Base-by-base conservation (phyloP, 2,888 invertebrate species). In the Philopedon plagiatum region DNA sequence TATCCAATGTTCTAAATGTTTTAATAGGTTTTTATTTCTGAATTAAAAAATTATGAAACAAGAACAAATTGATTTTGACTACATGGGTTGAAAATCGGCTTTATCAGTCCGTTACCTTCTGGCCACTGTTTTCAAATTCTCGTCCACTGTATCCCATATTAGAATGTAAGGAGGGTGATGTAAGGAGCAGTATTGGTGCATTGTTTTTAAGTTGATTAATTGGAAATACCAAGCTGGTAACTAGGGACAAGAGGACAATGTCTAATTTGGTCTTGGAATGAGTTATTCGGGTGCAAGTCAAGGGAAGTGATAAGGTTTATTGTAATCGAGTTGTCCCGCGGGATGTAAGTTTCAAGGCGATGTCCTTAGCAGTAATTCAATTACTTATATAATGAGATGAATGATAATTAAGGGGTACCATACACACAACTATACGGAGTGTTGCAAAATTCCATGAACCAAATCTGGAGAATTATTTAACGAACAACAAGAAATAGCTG, bases 261-360 rank as follows among this genome's bases (percentile, higher is more conserved):
- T 71, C 61, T 71, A 71, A 71, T 71, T 66, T 66, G 71, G 61
- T 66, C 71, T 39, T 44, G 61, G 32, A 71, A 61, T 54, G 66
- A 61, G 61, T 65, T 61, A 66, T 66, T 65, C 29, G 56, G 61
- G 66, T 62, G 61, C 11, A 71, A 49, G 60, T 65, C 65, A 32
- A 15, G 63, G 63, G 54, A 57, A 32, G 44, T 63, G 34, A 51
- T 49, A 56, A 26, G 29, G 41, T 65, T 34, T 62, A 71, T 71
- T 71, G 71, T 71, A 71, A 71, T 71, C 60, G 71, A 71, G 61
- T 71, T 65, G 61, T 71, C 71, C 66, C 71, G 21, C 34, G 71
- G 61, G 66, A 65, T 32, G 54, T 44, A 71, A 71, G 65, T 65
- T 65, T 51, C 29, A 13, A 46, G 58, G 32, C 37, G 32, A 19